Percentiles rank a stretch among this genome's conserved stretches.
Evolutionary conservation across 2,113 vertebrate genomes (phyloP).

Genomic region (Gobio gobio): DNA sequence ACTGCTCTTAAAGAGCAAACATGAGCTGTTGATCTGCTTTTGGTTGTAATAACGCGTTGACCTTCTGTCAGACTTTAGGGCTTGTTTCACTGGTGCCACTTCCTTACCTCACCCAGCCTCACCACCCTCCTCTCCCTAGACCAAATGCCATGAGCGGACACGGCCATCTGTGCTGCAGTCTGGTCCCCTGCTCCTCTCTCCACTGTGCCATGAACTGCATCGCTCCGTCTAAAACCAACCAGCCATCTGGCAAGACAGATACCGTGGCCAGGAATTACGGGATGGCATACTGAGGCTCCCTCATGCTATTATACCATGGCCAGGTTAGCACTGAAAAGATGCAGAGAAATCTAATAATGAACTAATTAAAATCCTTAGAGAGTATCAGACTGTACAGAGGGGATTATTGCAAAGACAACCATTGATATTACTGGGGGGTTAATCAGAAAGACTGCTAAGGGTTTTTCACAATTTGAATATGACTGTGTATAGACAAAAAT

Average conservation of each 20-base stretch:
- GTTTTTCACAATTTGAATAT: neutral
- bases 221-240: conserved; percentile 36
- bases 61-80: conserved; percentile 51
- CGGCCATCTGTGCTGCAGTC: conserved; percentile 76
- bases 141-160: conserved; percentile 56
- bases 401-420: conserved; percentile 2
- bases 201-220: conserved; percentile 55
- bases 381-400: neutral
- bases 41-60: conserved; percentile 34
- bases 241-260: conserved; percentile 71
- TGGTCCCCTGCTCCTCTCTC: conserved; percentile 61
- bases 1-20: conserved; percentile 7
- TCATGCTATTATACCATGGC: conserved; percentile 12
- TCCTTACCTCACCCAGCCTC: conserved; percentile 69
- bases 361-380: conserved; percentile 37
- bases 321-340: conserved; percentile 47
- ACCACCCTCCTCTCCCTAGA: conserved; percentile 20
- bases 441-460: neutral
- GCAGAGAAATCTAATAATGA: conserved; percentile 25
- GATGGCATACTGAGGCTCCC: conserved; percentile 37
- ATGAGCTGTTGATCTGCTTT: neutral
- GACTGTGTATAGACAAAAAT: neutral
- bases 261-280: conserved; percentile 59
- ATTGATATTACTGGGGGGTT: neutral
- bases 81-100: conserved; percentile 62